Base-by-base conservation (phyloP, 2,888 invertebrate species). In the Latrodectus elegans region DNA sequence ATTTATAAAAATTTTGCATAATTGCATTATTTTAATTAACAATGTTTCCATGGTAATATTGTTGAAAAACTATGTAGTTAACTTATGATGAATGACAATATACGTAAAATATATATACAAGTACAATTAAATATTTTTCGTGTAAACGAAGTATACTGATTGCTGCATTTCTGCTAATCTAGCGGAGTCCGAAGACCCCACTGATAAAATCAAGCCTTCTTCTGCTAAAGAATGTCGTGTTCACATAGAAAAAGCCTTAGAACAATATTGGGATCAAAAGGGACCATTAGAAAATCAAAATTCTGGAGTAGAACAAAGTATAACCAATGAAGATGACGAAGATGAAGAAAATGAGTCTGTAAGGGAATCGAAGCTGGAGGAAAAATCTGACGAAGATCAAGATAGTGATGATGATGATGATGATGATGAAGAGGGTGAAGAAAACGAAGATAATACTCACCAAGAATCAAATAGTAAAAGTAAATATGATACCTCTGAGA, bases 241-340 rank as follows among this genome's bases (percentile, higher is more conserved):
- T 60, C 89, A 90, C 74, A 89, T 90, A 17, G 90, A 90, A 77
- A 89, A 89, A 82, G 90, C 90, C 4, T 77, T 90, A 55, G 88
- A 89, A 76, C 88, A 90, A 81, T 90, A 90, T 53, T 90, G 88
- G 88, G 89, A 89, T 9, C 53, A 77, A 68, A 76, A 75, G 49
- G 88, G 84, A 60, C 79, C 83, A n/a, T 22, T n/a, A 11, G 74
- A 72, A 38, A 38, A 38, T 4, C 38, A 38, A 38, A 38, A 38
- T 38, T 38, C 51, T 60, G 51, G 15, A 72, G 81, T 71, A 60
- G 73, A 72, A 84, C 79, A 76, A 52, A 84, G 22, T 17, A 15
- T 79, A 8, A 85, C 81, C 11, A 84, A 51, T 22, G 22, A 52
- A 52, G 22, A 77, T 11, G 77, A 77, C 8, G 67, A 67, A 15